A percentile compares a stretch with the other conserved stretches of the same genome.
These are phyloP conservation scores for Zapus hudsonius DNA, from an alignment of 2,113 vertebrate genomes.

Conservation along the genomic window DNA sequence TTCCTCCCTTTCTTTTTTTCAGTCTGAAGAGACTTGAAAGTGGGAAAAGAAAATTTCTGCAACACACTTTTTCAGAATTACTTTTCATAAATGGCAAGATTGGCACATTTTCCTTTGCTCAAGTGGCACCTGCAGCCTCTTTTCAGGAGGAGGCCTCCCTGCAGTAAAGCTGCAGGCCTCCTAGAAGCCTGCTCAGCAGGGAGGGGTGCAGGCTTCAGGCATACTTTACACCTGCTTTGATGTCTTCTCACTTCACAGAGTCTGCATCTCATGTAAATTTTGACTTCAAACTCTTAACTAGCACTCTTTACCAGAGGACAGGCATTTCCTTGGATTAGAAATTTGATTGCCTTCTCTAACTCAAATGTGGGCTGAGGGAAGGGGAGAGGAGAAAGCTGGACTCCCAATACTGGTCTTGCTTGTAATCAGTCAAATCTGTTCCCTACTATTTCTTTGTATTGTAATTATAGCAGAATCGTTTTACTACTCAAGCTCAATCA, in stretches of 20 bases:
- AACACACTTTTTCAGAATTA: background rate
- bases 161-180: background rate
- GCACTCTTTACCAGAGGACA: background rate
- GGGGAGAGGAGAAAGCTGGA: background rate
- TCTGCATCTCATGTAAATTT: slow-evolving; percentile 30
- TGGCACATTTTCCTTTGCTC: background rate
- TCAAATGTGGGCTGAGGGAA: background rate
- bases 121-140: slow-evolving; percentile 26
- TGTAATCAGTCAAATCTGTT: slow-evolving; percentile 23
- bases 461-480: slow-evolving; percentile 9
- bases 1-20: slow-evolving; percentile 6
- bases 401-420: background rate
- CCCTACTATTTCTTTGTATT: background rate
- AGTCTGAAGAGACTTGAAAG: background rate
- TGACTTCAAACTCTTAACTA: background rate
- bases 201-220: background rate
- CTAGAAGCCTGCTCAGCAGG: background rate
- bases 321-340: slow-evolving; percentile 11
- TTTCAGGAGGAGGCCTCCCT: background rate
- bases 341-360: slow-evolving; percentile 36
- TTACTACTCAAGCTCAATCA: slow-evolving; percentile 51
- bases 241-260: background rate
- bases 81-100: background rate
- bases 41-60: background rate
- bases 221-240: background rate